phyloP scores from a whole-genome alignment of 2,113 vertebrate genomes.

The Perca fluviatilis region DNA sequence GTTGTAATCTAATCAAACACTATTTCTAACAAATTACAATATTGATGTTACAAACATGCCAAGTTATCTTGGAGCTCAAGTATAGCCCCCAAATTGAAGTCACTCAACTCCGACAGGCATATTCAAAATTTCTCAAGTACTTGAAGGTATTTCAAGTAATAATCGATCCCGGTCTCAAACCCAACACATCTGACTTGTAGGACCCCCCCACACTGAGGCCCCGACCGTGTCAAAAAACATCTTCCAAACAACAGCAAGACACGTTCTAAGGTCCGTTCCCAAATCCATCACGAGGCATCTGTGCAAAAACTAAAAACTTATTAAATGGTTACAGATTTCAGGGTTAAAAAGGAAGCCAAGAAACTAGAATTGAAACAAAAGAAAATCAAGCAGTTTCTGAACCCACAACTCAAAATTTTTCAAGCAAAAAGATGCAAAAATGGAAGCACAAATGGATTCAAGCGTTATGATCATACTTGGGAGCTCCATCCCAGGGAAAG shows the following conservation, averaged over 20 bases:
- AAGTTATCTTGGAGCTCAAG: not conserved
- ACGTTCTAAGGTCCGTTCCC: constrained; percentile 4
- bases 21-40: not conserved
- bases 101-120: not conserved
- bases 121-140: not conserved
- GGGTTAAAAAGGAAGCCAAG: not conserved
- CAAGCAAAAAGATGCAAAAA: not conserved
- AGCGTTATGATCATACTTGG: constrained; percentile 85
- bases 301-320: not conserved
- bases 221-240: constrained; percentile 18
- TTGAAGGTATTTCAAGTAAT: constrained; percentile 40
- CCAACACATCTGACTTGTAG: constrained; percentile 15
- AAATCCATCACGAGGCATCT: constrained; percentile 34
- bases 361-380: not conserved
- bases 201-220: not conserved
- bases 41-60: not conserved
- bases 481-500: constrained; percentile 88
- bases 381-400: not conserved
- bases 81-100: not conserved
- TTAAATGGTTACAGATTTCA: not conserved
- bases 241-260: constrained; percentile 21
- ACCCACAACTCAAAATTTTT: not conserved
- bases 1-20: constrained; percentile 34
- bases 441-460: constrained; percentile 50
- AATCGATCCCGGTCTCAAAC: constrained; percentile 31